Base-by-base conservation (phyloP, 2,888 invertebrate genomes). In the Morinoia aosen region DNA sequence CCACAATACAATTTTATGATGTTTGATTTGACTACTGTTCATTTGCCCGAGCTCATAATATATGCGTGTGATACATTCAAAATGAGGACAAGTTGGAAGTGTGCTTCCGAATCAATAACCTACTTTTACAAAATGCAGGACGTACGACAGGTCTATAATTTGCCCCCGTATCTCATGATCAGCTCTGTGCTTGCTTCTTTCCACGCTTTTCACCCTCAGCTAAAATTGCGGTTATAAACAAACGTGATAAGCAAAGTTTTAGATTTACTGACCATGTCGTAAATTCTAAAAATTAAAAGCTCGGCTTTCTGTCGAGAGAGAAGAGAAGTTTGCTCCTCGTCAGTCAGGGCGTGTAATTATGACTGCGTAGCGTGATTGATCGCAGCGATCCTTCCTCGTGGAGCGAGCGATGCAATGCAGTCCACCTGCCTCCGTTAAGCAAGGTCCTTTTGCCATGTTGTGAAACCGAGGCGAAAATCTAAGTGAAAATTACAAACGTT, bases 191-290 rank as follows among this genome's bases (percentile, higher is more conserved):
- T 25, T 33, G 76, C 25, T 76, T 16, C 19, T 16, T 33, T 16
- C 25, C 33, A 76, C 16, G 76, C 76, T 76, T 76, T 76, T 76
- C 76, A 76, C 25, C 25, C 33, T 76, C 8, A 25, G 76, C 25
- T 33, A 7, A 76, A 76, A 76, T 76, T 76, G 76, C 76, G 76
- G 76, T 76, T 16, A 76, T 76, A 76, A 76, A 76, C 76, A 76
- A 76, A 76, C 76, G 25, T 33, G 76, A 76, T 76, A 76, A 76
- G 76, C 25, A 48, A 90, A 90, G 40, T 90, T 90, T 40, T 48
- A 90, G 90, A 90, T 90, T 90, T 90, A 90, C 40, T 90, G 90
- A 40, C 90, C 90, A 90, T 40, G 90, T 90, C 90, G 90, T 90
- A 90, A 90, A 90, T 90, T 90, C 19, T 14, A 48, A 90, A 90